phyloP scores from a whole-genome alignment of 2,888 invertebrate genomes.

The Acronicta leporina region DNA sequence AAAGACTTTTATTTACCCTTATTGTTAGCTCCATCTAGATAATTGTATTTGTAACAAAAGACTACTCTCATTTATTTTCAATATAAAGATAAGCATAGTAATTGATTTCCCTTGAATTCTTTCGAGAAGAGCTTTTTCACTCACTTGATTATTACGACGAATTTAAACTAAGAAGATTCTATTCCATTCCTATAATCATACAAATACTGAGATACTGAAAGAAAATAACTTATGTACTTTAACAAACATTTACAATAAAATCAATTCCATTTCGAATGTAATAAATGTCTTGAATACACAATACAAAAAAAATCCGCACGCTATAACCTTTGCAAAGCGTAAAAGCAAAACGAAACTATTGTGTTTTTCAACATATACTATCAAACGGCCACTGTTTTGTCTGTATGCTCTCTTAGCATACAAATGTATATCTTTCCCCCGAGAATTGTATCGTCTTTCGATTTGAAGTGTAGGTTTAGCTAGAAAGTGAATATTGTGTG shows the following conservation, averaged over 20 bases:
- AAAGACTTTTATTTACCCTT: too few species aligned
- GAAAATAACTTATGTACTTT: conserved; percentile 5
- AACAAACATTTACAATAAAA: conserved; percentile 18
- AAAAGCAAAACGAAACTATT: conserved; percentile 53
- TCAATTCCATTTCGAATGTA: background rate
- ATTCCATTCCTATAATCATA: conserved; percentile 6
- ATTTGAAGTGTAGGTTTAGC: conserved; percentile 45
- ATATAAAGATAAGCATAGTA: conserved; percentile 8
- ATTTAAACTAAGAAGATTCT: conserved; percentile 10
- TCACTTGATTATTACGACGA: conserved; percentile 21
- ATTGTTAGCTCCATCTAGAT: background rate
- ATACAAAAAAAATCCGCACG: conserved; percentile 8
- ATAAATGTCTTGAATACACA: conserved; percentile 25
- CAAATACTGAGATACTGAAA: conserved; percentile 3
- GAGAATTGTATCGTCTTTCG: conserved; percentile 57
- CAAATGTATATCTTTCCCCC: conserved; percentile 61
- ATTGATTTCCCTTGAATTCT: conserved; percentile 6
- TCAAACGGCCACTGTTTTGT: conserved; percentile 61
- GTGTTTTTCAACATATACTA: conserved; percentile 57
- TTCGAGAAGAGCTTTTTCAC: conserved; percentile 9
- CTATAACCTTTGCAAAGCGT: conserved; percentile 38
- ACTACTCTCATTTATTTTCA: background rate
- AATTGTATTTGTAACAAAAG: background rate
- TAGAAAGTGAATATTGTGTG: conserved; percentile 43
- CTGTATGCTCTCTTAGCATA: conserved; percentile 65